Conservation (phyloP, 2,797 vertebrate genomes). For the Malacoraja senta region DNA sequence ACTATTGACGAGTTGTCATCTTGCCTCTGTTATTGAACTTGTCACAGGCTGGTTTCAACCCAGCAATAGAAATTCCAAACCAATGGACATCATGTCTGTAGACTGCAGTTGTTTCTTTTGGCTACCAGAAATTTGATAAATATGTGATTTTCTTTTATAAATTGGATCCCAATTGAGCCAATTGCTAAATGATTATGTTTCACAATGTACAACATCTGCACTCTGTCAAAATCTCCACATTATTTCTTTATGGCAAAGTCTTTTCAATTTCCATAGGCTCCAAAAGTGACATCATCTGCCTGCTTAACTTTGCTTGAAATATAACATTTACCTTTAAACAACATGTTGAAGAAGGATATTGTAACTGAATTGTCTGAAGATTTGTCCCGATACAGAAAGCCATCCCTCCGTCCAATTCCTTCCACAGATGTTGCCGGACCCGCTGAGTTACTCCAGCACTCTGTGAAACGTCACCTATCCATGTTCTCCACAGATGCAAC, state of each 20-base stretch:
- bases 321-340: not conserved
- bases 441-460: no score
- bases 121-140: not conserved
- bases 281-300: not conserved
- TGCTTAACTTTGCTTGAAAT: not conserved
- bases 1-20: not conserved
- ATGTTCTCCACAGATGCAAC: no score
- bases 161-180: not conserved
- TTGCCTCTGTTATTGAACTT: not conserved
- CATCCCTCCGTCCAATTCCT: no score
- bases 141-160: not conserved
- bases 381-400: no score
- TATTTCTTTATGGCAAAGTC: not conserved
- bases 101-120: not conserved
- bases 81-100: not conserved
- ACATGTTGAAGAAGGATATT: not conserved
- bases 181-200: not conserved
- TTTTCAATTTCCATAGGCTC: not conserved
- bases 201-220: not conserved
- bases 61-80: constrained; percentile 15
- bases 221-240: not conserved
- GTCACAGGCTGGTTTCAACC: not conserved
- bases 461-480: no score
- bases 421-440: no score
- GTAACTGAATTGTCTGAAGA: not conserved